These are phyloP conservation scores for Phataginus tetradactyla DNA, from an alignment of 2,797 vertebrate genomes.

Conservation along the genomic window DNA sequence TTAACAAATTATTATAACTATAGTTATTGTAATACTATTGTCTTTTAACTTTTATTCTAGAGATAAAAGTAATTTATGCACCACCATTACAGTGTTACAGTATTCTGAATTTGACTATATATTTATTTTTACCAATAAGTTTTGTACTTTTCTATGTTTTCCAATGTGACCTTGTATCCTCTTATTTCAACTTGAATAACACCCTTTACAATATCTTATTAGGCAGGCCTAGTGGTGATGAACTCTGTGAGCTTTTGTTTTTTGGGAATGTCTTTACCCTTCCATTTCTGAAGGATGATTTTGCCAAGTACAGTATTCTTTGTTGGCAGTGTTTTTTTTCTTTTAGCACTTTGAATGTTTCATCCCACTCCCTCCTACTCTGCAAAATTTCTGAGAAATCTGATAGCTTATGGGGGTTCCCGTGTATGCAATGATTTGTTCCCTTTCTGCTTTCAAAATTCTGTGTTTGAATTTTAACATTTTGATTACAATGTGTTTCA, in stretches of 20 bases:
- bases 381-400: neutral
- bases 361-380: neutral
- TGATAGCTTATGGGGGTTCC: neutral
- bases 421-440: neutral
- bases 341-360: neutral
- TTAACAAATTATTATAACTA: neutral
- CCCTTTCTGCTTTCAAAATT: neutral
- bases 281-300: neutral
- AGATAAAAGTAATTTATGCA: neutral
- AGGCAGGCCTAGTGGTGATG: neutral
- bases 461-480: neutral
- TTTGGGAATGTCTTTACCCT: neutral
- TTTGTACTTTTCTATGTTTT: neutral
- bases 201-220: neutral
- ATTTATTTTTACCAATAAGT: neutral
- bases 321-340: neutral
- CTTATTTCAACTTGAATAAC: neutral
- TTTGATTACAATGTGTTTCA: neutral
- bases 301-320: neutral
- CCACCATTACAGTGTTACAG: neutral
- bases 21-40: neutral
- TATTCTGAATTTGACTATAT: neutral
- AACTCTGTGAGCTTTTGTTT: neutral
- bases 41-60: neutral
- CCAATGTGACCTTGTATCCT: neutral